Evolutionary conservation across 2,888 invertebrate genomes (phyloP).

Genomic region (Acanthopleura granulata): DNA sequence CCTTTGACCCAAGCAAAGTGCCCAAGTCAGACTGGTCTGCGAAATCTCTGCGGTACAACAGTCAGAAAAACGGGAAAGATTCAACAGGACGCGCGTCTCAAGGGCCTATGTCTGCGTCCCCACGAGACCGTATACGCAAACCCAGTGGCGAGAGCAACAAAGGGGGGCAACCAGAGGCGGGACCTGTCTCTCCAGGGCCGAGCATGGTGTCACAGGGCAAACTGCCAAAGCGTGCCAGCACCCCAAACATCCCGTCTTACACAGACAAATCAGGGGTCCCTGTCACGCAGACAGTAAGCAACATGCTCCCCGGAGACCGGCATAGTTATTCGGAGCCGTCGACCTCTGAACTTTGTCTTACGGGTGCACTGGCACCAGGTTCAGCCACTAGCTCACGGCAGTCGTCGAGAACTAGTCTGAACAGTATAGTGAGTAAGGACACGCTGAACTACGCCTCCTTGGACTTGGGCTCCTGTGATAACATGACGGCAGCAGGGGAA

Average conservation of each 20-base stretch:
- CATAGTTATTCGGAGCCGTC: conserved; percentile 19
- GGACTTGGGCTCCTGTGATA: conserved; percentile 54
- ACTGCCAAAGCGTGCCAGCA: neutral
- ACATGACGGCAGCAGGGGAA: neutral
- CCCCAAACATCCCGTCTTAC: conserved; percentile 4
- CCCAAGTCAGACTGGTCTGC: neutral
- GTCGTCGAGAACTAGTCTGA: conserved; percentile 9
- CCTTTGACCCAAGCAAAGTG: conserved; percentile 5
- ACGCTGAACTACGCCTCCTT: conserved; percentile 69
- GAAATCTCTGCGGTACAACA: neutral
- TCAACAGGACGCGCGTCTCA: neutral
- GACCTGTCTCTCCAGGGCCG: neutral
- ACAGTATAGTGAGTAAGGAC: neutral
- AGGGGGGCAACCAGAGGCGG: neutral
- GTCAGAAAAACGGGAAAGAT: neutral
- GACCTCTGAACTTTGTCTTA: neutral
- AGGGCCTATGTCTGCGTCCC: neutral
- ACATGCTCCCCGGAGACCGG: conserved; percentile 13
- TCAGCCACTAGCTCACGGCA: neutral
- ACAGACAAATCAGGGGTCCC: neutral
- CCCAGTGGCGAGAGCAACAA: neutral
- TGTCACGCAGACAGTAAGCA: neutral
- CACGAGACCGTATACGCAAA: neutral
- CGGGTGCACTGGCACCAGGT: neutral
- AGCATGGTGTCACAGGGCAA: neutral